Evolutionary conservation across 2,113 vertebrate genomes (phyloP).

Genomic region (Catharus minimus): DNA sequence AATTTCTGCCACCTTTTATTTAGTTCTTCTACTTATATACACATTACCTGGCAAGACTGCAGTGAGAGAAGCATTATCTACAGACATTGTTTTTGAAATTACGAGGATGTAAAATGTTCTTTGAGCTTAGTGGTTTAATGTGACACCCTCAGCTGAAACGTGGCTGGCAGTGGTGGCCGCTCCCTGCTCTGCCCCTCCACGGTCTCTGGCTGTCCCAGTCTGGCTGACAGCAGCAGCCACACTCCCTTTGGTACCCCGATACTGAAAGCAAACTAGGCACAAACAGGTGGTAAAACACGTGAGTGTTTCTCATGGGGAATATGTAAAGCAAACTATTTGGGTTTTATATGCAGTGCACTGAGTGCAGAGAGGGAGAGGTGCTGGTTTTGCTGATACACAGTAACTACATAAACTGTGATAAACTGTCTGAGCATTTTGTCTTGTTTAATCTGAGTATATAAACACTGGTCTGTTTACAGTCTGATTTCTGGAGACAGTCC

Average conservation of each 20-base stretch:
- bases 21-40: not conserved
- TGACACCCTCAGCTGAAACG: not conserved
- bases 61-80: not conserved
- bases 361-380: not conserved
- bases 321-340: not conserved
- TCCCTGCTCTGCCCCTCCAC: not conserved
- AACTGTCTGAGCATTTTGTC: not conserved
- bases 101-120: not conserved
- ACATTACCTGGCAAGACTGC: not conserved
- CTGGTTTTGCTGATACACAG: not conserved
- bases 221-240: not conserved
- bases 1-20: not conserved
- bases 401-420: not conserved
- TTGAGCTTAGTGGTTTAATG: not conserved
- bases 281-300: not conserved
- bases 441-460: not conserved
- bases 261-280: not conserved
- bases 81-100: not conserved
- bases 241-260: no score
- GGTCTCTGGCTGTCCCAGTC: not conserved
- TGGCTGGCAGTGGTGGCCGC: rapidly evolving
- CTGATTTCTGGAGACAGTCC: not conserved
- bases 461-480: not conserved
- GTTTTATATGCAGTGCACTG: not conserved
- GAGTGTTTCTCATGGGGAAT: not conserved